Base-by-base conservation (phyloP, 2,113 vertebrate species). In the Peucedramus taeniatus region DNA sequence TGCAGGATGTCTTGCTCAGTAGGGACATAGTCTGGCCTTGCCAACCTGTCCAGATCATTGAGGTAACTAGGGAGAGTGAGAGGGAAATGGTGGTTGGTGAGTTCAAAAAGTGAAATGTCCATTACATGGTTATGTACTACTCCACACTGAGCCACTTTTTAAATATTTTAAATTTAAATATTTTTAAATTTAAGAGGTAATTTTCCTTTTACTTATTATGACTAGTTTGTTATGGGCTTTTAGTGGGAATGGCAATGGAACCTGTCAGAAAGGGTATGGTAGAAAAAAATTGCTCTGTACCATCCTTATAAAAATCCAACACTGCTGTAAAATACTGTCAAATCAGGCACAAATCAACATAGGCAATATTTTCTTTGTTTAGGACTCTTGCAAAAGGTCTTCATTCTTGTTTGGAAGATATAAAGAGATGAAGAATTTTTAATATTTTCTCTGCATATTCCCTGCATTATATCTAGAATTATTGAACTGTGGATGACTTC, bases 1-100 rank as follows among this genome's bases (percentile, higher is more conserved):
- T 98, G 98, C 87, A 99, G 98, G 93, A 99, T 98, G 15, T 99
- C 99, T 96, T 99, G 99, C 80, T 99, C 99, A n/a, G 98, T 99
- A 26, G 99, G 99, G 53, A 99, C 80, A 1, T 98, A 98, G 18
- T 90, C 96, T 7, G 96, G 79, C 60, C 83, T 91, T 54, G 98
- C 96, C 85, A 98, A 20, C 90, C 98, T 97, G 7, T 98, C 97
- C 88, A 98, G 83, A 65, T 98, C 96, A 1, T 97, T 98, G 70
- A 98, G 98, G 84, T 98, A 98, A 75, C 98, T 98, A 33, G 88
- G 21, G 28, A 77, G 40, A 82, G 47, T 4, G 18, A 84, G 85
- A 42, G 50, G 89, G 49, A 92, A 83, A 11, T 17, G 18, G 21
- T 28, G 45, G 28, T 2, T 49, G 23, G 13, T 68, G 27, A 78